phyloP scores from a whole-genome alignment of 1,140 invertebrate genomes.

The Camponotus pennsylvanicus region DNA sequence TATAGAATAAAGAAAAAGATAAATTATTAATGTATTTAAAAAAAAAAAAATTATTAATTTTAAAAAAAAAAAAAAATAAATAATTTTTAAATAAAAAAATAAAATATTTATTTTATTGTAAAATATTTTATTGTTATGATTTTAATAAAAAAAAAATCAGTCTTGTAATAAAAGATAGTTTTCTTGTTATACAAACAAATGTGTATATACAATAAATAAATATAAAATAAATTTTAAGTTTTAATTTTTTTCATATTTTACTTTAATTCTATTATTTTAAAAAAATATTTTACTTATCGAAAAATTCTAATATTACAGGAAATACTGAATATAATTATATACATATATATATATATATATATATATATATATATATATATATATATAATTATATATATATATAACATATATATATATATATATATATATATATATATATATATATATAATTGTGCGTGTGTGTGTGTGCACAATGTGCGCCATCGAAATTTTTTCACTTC shows the following conservation, averaged over 20 bases:
- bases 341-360: not conserved
- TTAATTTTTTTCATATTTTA: not conserved
- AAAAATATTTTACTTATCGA: not conserved
- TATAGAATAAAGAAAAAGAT: not conserved
- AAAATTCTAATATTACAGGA: not conserved
- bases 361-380: no score
- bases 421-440: no score
- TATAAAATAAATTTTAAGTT: slow-evolving; percentile 14
- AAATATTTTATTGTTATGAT: no score
- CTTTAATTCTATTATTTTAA: no score
- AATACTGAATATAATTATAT: not conserved
- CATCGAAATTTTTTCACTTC: no score
- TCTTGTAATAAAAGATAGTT: not conserved
- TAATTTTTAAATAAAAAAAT: no score
- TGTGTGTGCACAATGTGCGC: no score
- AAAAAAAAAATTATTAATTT: not conserved
- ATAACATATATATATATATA: no score
- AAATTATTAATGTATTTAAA: not conserved
- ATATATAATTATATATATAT: no score
- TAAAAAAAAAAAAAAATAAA: no score
- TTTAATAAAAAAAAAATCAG: no score
- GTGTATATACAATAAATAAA: not conserved
- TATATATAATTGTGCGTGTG: not conserved
- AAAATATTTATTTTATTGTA: no score
- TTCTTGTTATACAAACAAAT: not conserved